phyloP scores from a whole-genome alignment of 2,113 vertebrate species.

The Ploceus nigricollis region DNA sequence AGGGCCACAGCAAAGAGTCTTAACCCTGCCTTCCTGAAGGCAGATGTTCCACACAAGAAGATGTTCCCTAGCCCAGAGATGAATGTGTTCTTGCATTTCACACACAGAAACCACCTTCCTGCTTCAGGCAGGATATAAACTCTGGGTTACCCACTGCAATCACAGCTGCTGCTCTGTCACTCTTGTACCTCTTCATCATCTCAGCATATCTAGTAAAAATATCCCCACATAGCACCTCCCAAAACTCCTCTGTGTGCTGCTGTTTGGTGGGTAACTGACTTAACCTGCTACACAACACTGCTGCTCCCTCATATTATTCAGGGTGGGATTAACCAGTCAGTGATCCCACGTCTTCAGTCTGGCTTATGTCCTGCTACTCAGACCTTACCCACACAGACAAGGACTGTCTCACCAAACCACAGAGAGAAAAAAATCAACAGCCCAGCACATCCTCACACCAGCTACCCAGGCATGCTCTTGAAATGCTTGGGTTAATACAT shows the following conservation, averaged over 20 bases:
- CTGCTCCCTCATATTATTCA: not conserved
- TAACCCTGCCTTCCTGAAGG: not conserved
- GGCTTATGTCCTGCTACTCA: not conserved
- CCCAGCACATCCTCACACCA: not conserved
- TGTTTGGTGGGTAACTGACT: not conserved
- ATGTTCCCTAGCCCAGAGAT: not conserved
- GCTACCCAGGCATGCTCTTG: not conserved
- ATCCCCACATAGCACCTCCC: not conserved
- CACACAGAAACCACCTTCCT: not conserved
- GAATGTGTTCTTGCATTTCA: not conserved
- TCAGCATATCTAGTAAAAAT: not conserved
- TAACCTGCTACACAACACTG: not conserved
- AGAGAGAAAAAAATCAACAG: not conserved
- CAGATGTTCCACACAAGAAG: not conserved
- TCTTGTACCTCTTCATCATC: not conserved
- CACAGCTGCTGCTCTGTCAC: not conserved
- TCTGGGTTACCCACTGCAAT: not conserved
- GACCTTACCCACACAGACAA: not conserved
- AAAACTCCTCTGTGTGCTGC: not conserved
- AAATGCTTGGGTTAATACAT: not conserved
- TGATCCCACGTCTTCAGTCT: not conserved
- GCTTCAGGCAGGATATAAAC: not conserved
- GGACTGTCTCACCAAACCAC: not conserved
- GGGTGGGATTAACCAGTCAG: not conserved
- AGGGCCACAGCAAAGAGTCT: not conserved